A percentile compares a stretch with the other conserved stretches of the same genome.
Conservation (phyloP, 2,113 vertebrate species). For the Platanista minor region DNA sequence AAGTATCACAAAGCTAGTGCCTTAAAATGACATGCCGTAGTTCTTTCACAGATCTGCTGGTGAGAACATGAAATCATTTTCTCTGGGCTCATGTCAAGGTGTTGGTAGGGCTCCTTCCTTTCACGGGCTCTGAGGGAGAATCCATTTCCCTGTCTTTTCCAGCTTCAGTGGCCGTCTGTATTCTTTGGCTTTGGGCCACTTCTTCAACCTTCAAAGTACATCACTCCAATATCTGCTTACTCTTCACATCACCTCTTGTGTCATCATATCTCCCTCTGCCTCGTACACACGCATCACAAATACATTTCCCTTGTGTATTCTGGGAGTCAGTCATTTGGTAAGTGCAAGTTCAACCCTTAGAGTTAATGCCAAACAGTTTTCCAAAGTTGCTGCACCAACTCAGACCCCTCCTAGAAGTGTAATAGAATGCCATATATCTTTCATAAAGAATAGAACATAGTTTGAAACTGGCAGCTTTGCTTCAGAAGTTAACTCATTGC, state of each 20-base stretch:
- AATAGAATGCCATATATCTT: neutral
- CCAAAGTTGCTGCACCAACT: neutral
- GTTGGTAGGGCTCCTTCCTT: neutral
- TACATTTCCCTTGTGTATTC: neutral
- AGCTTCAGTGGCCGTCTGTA: neutral
- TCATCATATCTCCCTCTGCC: neutral
- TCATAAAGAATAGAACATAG: neutral
- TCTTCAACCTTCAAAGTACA: neutral
- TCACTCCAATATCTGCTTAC: neutral
- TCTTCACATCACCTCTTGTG: neutral
- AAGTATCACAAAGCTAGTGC: neutral
- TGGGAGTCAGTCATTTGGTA: neutral
- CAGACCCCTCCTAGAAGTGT: neutral
- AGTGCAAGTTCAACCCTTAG: neutral
- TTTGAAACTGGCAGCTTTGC: neutral
- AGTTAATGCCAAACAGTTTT: neutral
- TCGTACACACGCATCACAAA: neutral
- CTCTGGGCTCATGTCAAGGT: neutral
- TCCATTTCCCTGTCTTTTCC: neutral
- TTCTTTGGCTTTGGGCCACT: neutral
- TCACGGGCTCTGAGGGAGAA: neutral
- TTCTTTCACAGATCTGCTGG: neutral
- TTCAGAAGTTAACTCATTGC: neutral
- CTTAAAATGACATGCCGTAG: neutral
- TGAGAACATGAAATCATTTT: neutral